Percentiles rank a stretch among this genome's conserved stretches.
phyloP scores from a whole-genome alignment of 2,113 vertebrate genomes.

The Pituophis catenifer region DNA sequence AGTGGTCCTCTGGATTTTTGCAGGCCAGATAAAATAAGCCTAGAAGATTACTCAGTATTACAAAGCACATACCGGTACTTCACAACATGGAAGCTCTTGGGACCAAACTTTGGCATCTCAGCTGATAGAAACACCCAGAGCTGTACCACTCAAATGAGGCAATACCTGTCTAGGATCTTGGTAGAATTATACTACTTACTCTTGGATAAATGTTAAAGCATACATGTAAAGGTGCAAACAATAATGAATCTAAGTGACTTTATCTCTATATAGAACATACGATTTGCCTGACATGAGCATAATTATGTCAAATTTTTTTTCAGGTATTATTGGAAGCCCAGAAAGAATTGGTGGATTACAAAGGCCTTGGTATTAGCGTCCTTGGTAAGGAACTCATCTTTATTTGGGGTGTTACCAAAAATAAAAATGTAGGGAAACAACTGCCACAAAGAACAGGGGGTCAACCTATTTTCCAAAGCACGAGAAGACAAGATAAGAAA shows the following conservation, averaged over 20 bases:
- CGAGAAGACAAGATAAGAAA: neutral
- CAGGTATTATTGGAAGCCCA: slow-evolving; percentile 92
- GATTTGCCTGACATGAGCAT: neutral
- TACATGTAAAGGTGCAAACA: neutral
- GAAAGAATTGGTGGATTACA: slow-evolving; percentile 86
- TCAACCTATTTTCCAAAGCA: neutral
- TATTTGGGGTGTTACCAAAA: neutral
- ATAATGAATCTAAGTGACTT: neutral
- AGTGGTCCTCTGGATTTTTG: neutral
- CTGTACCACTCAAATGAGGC: neutral
- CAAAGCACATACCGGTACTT: neutral
- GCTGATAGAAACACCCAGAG: neutral
- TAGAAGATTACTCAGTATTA: neutral
- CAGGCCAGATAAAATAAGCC: neutral
- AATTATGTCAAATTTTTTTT: slow-evolving; percentile 33
- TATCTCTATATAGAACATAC: neutral
- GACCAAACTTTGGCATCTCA: neutral
- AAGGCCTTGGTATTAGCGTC: slow-evolving; percentile 86
- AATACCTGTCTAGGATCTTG: neutral
- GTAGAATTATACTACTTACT: neutral
- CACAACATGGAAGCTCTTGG: neutral
- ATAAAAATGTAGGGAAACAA: neutral
- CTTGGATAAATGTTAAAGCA: neutral
- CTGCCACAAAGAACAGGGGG: neutral
- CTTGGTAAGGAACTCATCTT: slow-evolving; percentile 80